phyloP scores from a whole-genome alignment of 1,140 invertebrate genomes.

The Andrena cerasifolii region DNA sequence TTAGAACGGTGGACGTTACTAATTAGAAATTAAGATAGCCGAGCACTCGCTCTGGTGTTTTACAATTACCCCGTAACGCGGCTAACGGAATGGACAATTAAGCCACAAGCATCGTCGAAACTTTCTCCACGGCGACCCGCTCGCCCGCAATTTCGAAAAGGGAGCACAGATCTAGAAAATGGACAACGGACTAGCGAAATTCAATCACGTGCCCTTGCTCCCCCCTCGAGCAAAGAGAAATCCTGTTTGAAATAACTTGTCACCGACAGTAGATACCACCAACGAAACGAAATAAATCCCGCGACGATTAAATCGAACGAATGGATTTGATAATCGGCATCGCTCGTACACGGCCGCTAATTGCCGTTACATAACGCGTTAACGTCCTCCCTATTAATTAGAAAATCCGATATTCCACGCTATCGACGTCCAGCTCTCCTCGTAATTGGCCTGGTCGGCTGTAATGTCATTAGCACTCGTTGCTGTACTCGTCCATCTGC shows the following conservation, averaged over 20 bases:
- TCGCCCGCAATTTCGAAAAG: not conserved
- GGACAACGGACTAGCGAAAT: not conserved
- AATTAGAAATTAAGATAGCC: conserved; percentile 50
- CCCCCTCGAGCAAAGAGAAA: not conserved
- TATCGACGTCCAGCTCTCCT: not conserved
- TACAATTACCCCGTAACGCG: conserved; percentile 46
- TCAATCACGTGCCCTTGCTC: not conserved
- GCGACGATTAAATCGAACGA: not conserved
- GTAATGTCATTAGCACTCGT: conserved; percentile 9
- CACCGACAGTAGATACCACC: not conserved
- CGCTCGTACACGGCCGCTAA: conserved; percentile 1
- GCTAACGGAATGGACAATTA: conserved; percentile 44
- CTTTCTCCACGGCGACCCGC: conserved; percentile 24
- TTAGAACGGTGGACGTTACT: conserved; percentile 46
- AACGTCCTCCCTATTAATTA: conserved; percentile 32
- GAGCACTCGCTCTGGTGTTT: conserved; percentile 16
- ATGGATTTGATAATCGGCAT: conserved; percentile 7
- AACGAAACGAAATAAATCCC: conserved; percentile 2
- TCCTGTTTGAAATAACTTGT: not conserved
- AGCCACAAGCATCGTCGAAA: not conserved
- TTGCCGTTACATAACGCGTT: conserved; percentile 15
- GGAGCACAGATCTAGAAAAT: not conserved
- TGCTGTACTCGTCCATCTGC: not conserved
- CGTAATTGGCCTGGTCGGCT: conserved; percentile 31
- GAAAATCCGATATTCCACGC: conserved; percentile 29